Evolutionary conservation across 2,888 invertebrate genomes (phyloP), one percentile per base, ranked within the genome.

Genomic region (Geotrupes spiniger): DNA sequence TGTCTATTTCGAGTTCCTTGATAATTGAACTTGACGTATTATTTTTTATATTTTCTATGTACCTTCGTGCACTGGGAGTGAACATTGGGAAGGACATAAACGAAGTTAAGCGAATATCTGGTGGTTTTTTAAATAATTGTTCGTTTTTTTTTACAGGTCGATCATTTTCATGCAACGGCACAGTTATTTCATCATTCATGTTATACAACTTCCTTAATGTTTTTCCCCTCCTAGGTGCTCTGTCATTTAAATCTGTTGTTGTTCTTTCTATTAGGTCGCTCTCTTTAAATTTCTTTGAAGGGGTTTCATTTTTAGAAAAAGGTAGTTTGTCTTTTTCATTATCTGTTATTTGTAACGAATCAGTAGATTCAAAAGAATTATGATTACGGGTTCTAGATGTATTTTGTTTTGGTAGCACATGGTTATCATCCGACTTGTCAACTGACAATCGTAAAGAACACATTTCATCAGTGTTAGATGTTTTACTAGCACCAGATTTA

Each of bases 1-100:
- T 25, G 4, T 21, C 9, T 25, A n/a, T n/a, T n/a, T n/a, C n/a
- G n/a, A n/a, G n/a, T n/a, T 21, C 6, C 21, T 6, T 21, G 6
- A 3, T 6, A 21, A 6, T 21, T 21, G 21, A 21, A 21, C 21
- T 21, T 21, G 21, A 21, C 3, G 6, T 21, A 21, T 2, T 25
- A 25, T 21, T 12, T 11, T 39, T 12, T 3, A 39, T 14, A 17
- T 14, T 26, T 4, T 25, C 26, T 5, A 27, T 11, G 28, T 15
- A 12, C 15, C 28, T 41, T 28, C 28, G 26, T 12, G 43, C 43
- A 12, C 25, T 43, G 16, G 43, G 43, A 4, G 43, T 43, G 14
- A 43, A 25, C 26, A 43, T 33, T 33, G 43, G 43, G 4, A 36
- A 36, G 14, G 36, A 25, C 26, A 43, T 33, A 15, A 43, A 10